Evolutionary conservation across 2,113 vertebrate species (phyloP).

Genomic region (Neolamprologus hecqui): DNA sequence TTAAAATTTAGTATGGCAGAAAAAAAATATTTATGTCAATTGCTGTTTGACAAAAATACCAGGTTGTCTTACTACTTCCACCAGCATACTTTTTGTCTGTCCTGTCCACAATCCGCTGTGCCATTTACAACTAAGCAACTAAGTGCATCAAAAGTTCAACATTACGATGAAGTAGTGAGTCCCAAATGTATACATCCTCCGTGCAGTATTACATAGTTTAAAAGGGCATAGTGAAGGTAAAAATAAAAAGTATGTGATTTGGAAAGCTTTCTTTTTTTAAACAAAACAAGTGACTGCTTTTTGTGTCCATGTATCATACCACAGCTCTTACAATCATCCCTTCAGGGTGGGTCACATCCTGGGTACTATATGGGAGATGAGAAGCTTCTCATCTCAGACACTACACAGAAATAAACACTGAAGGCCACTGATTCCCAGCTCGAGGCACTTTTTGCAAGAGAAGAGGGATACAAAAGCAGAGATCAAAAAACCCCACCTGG

Average conservation of each 20-base stretch:
- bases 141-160: background rate
- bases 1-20: background rate
- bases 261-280: background rate
- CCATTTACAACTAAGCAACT: background rate
- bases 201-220: background rate
- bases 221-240: background rate
- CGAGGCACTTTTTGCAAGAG: background rate
- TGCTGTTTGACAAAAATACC: background rate
- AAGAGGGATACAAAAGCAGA: conserved; percentile 1
- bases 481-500: conserved; percentile 8
- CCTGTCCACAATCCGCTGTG: background rate
- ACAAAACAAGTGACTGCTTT: background rate
- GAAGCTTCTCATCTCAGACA: conserved; percentile 23
- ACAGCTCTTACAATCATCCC: background rate
- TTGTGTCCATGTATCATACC: background rate
- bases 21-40: background rate
- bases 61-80: background rate
- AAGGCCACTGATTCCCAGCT: background rate
- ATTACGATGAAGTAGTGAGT: background rate
- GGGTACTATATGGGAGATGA: conserved; percentile 24
- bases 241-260: background rate
- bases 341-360: background rate
- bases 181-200: background rate
- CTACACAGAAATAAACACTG: background rate
- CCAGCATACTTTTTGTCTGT: background rate